A percentile compares a stretch with the other conserved stretches of the same genome.
phyloP scores from a whole-genome alignment of 2,797 vertebrate species.

The Florisuga fusca region DNA sequence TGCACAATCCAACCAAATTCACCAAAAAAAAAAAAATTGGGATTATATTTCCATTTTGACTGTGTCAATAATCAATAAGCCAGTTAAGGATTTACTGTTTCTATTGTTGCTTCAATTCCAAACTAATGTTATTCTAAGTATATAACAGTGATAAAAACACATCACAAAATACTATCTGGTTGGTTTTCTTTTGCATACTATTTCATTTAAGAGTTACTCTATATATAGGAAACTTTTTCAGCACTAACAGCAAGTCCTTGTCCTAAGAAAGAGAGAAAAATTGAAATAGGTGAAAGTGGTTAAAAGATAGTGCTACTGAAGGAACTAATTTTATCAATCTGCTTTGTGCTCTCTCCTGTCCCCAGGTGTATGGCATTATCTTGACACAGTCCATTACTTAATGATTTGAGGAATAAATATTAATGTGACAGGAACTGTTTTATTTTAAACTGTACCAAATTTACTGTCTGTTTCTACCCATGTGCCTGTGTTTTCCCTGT shows the following conservation, averaged over 20 bases:
- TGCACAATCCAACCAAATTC: background rate
- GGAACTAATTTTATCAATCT: conserved; percentile 68
- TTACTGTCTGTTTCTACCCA: background rate
- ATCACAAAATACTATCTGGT: background rate
- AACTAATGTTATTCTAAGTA: background rate
- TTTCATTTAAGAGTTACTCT: background rate
- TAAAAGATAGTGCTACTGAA: background rate
- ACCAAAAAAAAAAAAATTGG: background rate
- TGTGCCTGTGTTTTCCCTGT: background rate
- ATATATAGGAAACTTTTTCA: background rate
- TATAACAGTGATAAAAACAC: background rate
- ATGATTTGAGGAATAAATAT: background rate
- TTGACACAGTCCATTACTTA: background rate
- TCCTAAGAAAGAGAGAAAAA: background rate
- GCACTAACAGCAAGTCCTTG: background rate
- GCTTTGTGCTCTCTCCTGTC: background rate
- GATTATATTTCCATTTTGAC: background rate
- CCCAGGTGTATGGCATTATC: conserved; percentile 63
- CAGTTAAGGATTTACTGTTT: background rate
- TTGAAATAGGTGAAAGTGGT: background rate
- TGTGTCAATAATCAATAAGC: background rate
- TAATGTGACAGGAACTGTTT: background rate
- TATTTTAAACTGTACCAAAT: background rate
- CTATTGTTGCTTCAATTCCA: background rate
- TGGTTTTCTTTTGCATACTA: background rate